Percentiles rank a stretch among this genome's conserved stretches.
These are phyloP conservation scores for Aphis craccivora DNA, from an alignment of 1,140 invertebrate species.

Conservation along the genomic window DNA sequence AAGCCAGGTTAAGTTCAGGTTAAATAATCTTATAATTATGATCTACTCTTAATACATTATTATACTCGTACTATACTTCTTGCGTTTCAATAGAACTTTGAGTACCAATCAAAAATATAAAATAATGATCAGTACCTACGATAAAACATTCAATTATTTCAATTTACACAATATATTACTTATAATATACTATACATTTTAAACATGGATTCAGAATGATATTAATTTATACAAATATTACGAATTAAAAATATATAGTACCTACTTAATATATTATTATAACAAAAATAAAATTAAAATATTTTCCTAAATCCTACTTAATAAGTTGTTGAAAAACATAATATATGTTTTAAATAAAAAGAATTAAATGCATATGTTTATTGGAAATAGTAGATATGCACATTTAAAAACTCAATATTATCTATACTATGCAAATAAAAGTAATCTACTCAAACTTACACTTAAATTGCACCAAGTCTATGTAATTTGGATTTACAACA, in stretches of 20 bases:
- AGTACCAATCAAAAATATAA: not conserved
- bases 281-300: not conserved
- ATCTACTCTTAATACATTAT: not conserved
- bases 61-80: not conserved
- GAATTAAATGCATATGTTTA: no score
- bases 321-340: not conserved
- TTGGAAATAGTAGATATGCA: no score
- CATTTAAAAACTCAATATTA: not conserved
- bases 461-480: no score
- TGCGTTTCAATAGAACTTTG: not conserved
- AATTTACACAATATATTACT: not conserved
- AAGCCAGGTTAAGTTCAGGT: not conserved
- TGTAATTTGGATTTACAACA: no score
- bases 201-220: not conserved
- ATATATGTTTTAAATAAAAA: not conserved
- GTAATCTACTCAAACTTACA: not conserved
- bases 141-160: not conserved
- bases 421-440: not conserved
- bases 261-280: not conserved
- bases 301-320: not conserved
- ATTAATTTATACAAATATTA: not conserved
- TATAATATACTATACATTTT: not conserved
- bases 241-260: not conserved
- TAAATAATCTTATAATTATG: not conserved
- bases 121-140: not conserved